Percentiles rank a stretch among this genome's conserved stretches.
These are phyloP conservation scores for Eupithecia centaureata DNA, from an alignment of 2,888 invertebrate genomes.

Conservation along the genomic window DNA sequence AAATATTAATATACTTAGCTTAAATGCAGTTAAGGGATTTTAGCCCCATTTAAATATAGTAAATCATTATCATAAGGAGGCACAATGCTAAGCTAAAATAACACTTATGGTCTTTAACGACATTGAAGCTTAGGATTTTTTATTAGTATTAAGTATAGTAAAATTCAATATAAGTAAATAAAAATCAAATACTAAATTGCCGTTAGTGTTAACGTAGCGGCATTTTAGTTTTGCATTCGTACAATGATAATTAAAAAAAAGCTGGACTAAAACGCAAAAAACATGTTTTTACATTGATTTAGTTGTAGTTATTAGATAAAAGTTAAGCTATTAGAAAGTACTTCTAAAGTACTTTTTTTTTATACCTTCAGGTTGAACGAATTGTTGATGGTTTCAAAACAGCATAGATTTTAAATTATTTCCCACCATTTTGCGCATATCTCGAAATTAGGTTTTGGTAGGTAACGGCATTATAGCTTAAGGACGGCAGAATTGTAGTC, in stretches of 20 bases:
- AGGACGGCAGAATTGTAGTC: constrained; percentile 20
- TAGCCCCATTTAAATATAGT: background rate
- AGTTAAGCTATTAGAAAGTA: constrained; percentile 14
- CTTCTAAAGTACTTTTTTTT: constrained; percentile 3
- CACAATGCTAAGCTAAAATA: too few species aligned
- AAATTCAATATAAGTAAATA: constrained; percentile 1
- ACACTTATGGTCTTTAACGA: background rate
- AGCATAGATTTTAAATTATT: constrained; percentile 15
- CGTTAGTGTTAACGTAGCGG: constrained; percentile 3
- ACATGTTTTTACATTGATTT: constrained; percentile 8
- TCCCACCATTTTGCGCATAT: constrained; percentile 16
- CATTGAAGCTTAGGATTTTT: constrained; percentile 3
- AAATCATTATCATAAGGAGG: too few species aligned
- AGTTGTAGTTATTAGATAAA: constrained; percentile 10
- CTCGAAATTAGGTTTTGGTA: constrained; percentile 19
- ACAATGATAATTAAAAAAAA: constrained; percentile 5
- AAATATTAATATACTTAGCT: too few species aligned
- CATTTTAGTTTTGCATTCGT: constrained; percentile 3
- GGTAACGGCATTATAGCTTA: constrained; percentile 25
- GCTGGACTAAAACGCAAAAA: constrained; percentile 1
- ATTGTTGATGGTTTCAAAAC: constrained; percentile 15
- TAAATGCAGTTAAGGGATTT: background rate
- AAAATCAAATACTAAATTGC: constrained; percentile 3
- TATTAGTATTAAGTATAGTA: background rate
- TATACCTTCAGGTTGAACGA: constrained; percentile 7